Evolutionary conservation across 2,113 vertebrate genomes (phyloP), one percentile per base, ranked within the genome.

Genomic region (Saimiri boliviensis): DNA sequence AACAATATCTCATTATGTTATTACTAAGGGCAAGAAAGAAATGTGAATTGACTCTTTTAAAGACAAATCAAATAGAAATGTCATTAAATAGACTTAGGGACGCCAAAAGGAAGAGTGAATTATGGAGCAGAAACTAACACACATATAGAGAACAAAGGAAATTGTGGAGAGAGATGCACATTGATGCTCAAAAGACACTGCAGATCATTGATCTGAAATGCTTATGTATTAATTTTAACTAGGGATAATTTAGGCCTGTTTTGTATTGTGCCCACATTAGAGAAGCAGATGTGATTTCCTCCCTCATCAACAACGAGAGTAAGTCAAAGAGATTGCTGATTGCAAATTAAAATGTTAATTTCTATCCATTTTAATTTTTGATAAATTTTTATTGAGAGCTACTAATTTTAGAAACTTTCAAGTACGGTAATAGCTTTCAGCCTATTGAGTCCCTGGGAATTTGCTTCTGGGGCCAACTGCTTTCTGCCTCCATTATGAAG

Each of bases 331-430:
- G 86, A 47, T 14, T 35, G 17, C 37, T 97, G 23, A 88, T 96
- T 97, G 47, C 23, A 16, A 97, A 92, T 92, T 96, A 95, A 97
- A 97, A 94, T 95, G 58, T 7, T 95, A 93, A 76, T 93, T 98
- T 81, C 13, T 35, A 56, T 70, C 42, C 89, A 89, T 93, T 84
- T 98, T 77, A 91, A 89, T 84, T 97, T 98, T 92, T 94, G 0
- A 70, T 94, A 96, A 96, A 47, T 97, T 68, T 93, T 45, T 63
- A 94, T 81, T 93, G 66, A 95, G 91, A 73, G 52, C 86, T 89
- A 86, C 93, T 97, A 68, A 74, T 91, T 11, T 96, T 95, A 92
- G 83, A 96, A 66, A 98, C 25, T 98, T 97, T 96, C 63, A 96
- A 0, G 60, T 91, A 68, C 88, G 56, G 76, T 17, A 17, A 89